Conservation (phyloP, 1,140 invertebrate genomes). For the Psilanteris sp. region DNA sequence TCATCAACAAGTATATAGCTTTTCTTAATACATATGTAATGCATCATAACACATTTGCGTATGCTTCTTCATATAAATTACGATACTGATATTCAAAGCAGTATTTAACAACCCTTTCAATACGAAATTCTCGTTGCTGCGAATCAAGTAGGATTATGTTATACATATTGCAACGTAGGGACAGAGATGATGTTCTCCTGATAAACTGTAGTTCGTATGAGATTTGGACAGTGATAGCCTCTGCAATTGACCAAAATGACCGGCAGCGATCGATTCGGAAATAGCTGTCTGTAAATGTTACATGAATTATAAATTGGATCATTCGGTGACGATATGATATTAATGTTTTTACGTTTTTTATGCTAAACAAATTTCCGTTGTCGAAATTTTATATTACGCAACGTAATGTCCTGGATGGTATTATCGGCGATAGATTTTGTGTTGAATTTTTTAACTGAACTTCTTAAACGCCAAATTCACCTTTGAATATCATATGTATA, state of each 20-base stretch:
- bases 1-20: too few species aligned
- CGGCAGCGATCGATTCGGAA: constrained; percentile 35
- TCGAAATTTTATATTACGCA: too few species aligned
- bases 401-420: too few species aligned
- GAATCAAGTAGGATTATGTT: constrained; percentile 53
- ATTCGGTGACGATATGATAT: constrained; percentile 8
- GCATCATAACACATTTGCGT: constrained; percentile 23
- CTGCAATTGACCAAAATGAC: constrained; percentile 45
- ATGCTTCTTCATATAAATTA: constrained; percentile 28
- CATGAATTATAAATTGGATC: constrained; percentile 37
- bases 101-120: constrained; percentile 46
- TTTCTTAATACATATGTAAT: too few species aligned
- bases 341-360: constrained; percentile 24
- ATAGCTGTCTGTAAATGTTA: constrained; percentile 20
- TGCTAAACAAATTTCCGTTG: constrained; percentile 1
- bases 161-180: constrained; percentile 40
- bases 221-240: constrained; percentile 19
- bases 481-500: too few species aligned
- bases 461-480: too few species aligned
- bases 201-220: constrained; percentile 31
- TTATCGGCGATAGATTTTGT: too few species aligned
- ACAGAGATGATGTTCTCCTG: constrained; percentile 40
- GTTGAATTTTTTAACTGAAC: too few species aligned
- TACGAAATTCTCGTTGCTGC: constrained; percentile 37
- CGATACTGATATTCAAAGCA: constrained; percentile 52